Conservation (phyloP, 2,113 vertebrate genomes). For the Sturnira hondurensis region DNA sequence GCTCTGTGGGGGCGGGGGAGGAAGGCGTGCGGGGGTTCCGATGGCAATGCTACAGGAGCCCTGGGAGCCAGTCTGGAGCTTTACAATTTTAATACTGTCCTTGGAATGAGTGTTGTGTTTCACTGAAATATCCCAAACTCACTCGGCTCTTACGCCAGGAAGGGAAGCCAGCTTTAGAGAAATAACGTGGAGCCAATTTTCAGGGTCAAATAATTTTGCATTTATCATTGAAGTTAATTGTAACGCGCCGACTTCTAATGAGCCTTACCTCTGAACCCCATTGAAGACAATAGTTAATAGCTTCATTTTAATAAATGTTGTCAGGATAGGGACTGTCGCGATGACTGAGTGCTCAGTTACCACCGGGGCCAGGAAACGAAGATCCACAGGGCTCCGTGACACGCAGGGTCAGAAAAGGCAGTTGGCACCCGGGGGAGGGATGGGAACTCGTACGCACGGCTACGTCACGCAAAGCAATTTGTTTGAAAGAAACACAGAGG, state of each 20-base stretch:
- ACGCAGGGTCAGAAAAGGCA: conserved; percentile 71
- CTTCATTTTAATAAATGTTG: conserved; percentile 83
- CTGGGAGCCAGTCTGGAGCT: neutral
- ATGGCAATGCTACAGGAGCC: neutral
- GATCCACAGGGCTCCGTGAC: conserved; percentile 70
- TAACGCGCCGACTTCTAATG: conserved; percentile 79
- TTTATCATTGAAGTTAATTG: conserved; percentile 83
- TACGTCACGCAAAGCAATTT: conserved; percentile 5
- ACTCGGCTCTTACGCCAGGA: neutral
- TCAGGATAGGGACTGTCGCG: conserved; percentile 76
- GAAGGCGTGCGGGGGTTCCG: neutral
- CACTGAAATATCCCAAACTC: conserved; percentile 43
- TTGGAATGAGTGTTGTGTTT: neutral
- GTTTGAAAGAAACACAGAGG: conserved; percentile 6
- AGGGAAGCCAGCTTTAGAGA: conserved; percentile 23
- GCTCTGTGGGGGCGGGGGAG: fast-evolving
- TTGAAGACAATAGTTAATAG: conserved; percentile 84
- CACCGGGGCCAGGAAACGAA: conserved; percentile 73
- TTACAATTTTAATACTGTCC: neutral
- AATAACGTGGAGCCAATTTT: conserved; percentile 53
- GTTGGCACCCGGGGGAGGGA: conserved; percentile 70
- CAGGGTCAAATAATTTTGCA: conserved; percentile 76
- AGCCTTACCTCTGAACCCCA: conserved; percentile 82
- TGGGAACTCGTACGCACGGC: conserved; percentile 49
- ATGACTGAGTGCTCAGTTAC: conserved; percentile 80